phyloP scores from a whole-genome alignment of 2,113 vertebrate genomes.

The Oncorhynchus mykiss region DNA sequence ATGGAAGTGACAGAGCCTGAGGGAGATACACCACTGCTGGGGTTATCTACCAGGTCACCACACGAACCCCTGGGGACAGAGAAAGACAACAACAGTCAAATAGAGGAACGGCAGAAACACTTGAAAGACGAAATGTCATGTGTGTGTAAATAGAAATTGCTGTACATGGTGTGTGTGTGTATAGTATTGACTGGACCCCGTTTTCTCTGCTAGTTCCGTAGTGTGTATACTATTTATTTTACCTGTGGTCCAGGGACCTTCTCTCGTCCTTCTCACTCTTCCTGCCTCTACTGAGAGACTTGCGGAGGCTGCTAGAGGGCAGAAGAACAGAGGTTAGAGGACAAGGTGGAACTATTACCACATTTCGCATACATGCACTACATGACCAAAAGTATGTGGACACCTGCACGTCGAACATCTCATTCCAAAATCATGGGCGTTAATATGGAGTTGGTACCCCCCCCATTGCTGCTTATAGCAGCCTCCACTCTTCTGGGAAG shows the following conservation, averaged over 20 bases:
- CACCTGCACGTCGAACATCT: no score
- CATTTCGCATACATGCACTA: neutral
- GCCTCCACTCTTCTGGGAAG: no score
- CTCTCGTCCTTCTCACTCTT: conserved; percentile 76
- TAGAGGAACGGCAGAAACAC: no score
- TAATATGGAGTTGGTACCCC: no score
- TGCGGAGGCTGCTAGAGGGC: conserved; percentile 77
- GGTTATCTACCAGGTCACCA: conserved; percentile 76
- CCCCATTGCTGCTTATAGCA: no score
- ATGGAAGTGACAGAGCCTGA: conserved; percentile 80
- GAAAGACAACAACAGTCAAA: neutral
- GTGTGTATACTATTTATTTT: conserved; percentile 1
- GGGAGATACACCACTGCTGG: conserved; percentile 72
- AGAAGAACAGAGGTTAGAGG: neutral
- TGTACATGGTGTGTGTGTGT: no score
- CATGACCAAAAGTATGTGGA: no score
- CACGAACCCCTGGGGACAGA: conserved; percentile 69
- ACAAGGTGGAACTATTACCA: neutral
- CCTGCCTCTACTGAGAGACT: conserved; percentile 83
- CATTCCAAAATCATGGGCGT: no score
- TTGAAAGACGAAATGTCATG: no score
- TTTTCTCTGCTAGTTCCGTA: no score
- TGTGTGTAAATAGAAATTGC: no score
- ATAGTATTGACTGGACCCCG: no score
- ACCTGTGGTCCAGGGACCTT: conserved; percentile 80